These are phyloP conservation scores for Sebastes oblongus DNA, from an alignment of 2,797 vertebrate species.

Conservation along the genomic window DNA sequence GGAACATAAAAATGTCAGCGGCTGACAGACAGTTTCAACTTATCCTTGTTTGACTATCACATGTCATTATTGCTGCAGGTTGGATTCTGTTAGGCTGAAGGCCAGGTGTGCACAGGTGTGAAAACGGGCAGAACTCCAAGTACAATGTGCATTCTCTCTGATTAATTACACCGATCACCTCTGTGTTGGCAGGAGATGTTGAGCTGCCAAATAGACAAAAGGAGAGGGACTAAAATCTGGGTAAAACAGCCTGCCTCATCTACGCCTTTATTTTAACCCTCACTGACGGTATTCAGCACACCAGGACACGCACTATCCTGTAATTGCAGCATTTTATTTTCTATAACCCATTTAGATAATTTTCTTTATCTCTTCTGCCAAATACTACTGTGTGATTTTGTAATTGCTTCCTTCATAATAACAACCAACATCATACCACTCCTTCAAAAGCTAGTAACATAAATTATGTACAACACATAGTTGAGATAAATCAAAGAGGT, in stretches of 20 bases:
- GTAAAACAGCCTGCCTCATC: too few species aligned
- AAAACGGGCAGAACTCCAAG: background rate
- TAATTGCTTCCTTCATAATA: background rate
- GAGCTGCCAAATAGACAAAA: background rate
- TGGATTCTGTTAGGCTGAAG: background rate
- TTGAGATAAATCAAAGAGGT: background rate
- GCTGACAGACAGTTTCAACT: background rate
- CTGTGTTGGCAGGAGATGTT: background rate
- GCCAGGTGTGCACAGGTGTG: conserved; percentile 7
- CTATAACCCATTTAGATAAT: too few species aligned
- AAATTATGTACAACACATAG: background rate
- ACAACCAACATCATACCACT: background rate
- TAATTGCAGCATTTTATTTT: background rate
- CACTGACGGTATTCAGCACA: too few species aligned
- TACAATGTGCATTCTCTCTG: background rate
- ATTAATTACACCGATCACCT: background rate
- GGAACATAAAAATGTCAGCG: background rate
- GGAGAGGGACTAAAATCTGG: too few species aligned
- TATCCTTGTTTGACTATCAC: background rate
- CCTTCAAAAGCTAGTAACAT: background rate
- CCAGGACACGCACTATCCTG: background rate
- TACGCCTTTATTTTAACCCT: too few species aligned
- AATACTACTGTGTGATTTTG: background rate
- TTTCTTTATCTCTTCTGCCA: background rate
- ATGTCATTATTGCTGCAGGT: background rate